These are phyloP conservation scores for Argya squamiceps DNA, from an alignment of 2,797 vertebrate species.

Conservation along the genomic window DNA sequence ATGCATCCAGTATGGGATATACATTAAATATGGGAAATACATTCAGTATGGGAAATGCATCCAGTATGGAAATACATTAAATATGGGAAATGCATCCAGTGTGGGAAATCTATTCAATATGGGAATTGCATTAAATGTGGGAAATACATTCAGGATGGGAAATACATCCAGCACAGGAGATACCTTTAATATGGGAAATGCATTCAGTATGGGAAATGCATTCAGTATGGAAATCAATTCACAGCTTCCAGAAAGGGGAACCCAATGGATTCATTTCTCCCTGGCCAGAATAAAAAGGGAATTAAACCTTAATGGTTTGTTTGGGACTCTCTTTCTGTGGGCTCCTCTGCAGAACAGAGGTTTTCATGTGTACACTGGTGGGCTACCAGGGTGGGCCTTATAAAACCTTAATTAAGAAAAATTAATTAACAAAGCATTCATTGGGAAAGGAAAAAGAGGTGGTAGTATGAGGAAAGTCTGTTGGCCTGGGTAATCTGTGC, in stretches of 20 bases:
- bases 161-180: too few species aligned
- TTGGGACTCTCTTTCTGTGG: not conserved
- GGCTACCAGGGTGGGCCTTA: not conserved
- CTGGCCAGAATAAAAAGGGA: not conserved
- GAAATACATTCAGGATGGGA: too few species aligned
- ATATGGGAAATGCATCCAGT: too few species aligned
- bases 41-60: too few species aligned
- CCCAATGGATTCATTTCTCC: not conserved
- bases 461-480: not conserved
- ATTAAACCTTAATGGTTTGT: not conserved
- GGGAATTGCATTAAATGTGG: too few species aligned
- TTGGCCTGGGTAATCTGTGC: not conserved
- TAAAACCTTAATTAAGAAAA: not conserved
- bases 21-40: accelerated
- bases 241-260: not conserved
- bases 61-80: too few species aligned
- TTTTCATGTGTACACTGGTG: not conserved
- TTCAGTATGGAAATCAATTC: not conserved
- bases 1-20: accelerated
- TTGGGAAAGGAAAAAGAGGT: not conserved
- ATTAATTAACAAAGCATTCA: not conserved
- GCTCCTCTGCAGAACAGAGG: not conserved
- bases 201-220: not conserved
- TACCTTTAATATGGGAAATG: not conserved
- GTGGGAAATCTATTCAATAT: too few species aligned